Evolutionary conservation across 2,113 vertebrate genomes (phyloP).

Genomic region (Bucco capensis): DNA sequence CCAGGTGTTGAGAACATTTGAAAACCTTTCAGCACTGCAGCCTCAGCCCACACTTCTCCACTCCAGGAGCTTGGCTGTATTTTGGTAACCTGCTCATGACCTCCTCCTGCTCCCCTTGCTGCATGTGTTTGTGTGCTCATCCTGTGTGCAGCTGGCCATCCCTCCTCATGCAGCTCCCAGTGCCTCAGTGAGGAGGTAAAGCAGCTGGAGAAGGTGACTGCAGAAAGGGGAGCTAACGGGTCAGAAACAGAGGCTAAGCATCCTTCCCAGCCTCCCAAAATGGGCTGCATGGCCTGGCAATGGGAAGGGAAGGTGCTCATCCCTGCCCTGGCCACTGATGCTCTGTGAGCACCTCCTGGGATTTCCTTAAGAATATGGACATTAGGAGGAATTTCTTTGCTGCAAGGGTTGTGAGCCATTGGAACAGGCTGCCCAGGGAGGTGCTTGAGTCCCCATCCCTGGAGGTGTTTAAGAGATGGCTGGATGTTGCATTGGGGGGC

Average conservation of each 20-base stretch:
- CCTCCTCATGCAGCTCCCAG: background rate
- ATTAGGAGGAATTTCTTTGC: no score
- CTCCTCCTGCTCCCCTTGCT: background rate
- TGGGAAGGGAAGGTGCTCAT: background rate
- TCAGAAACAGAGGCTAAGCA: background rate
- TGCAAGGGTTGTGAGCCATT: no score
- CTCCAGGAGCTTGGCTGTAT: fast-evolving
- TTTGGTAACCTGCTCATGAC: background rate
- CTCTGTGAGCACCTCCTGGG: fast-evolving
- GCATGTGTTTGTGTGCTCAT: background rate
- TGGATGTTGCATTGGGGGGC: no score
- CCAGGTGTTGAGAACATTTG: background rate
- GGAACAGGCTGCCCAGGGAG: no score
- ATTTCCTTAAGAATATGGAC: background rate
- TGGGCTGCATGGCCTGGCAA: fast-evolving
- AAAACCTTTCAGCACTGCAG: background rate
- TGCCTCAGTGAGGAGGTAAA: background rate
- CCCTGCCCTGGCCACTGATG: fast-evolving
- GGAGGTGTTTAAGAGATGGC: no score
- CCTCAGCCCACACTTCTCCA: background rate
- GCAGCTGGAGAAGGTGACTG: background rate
- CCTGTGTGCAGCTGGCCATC: background rate
- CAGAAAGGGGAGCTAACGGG: background rate
- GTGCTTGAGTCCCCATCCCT: no score
- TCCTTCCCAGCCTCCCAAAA: background rate